A percentile compares a stretch with the other conserved stretches of the same genome.
Conservation (phyloP, 1,140 invertebrate species). For the Drosophila gunungcola region DNA sequence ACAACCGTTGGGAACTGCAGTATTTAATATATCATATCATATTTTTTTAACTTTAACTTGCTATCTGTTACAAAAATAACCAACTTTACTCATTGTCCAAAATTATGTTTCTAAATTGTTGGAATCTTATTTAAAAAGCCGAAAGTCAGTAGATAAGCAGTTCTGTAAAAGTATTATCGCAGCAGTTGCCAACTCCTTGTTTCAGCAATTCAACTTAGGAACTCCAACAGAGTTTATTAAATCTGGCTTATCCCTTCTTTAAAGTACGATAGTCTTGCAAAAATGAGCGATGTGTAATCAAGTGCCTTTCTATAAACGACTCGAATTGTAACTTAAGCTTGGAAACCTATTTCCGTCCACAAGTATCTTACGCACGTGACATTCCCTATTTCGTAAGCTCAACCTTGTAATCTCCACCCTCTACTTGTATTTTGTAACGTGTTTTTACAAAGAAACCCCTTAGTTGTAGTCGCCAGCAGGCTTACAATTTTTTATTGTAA, state of each 20-base stretch:
- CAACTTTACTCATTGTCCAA: too few species aligned
- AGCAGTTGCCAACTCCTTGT: too few species aligned
- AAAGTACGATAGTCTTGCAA: not conserved
- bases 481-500: conserved; percentile 72
- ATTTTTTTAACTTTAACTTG: too few species aligned
- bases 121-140: too few species aligned
- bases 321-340: conserved; percentile 47
- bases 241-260: not conserved
- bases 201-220: too few species aligned
- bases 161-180: too few species aligned
- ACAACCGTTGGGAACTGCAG: too few species aligned
- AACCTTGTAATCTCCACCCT: conserved; percentile 32
- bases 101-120: too few species aligned
- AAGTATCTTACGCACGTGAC: conserved; percentile 19
- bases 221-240: too few species aligned
- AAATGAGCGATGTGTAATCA: conserved; percentile 21
- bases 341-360: conserved; percentile 55
- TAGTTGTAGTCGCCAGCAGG: conserved; percentile 41
- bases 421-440: conserved; percentile 27
- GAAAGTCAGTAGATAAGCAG: too few species aligned
- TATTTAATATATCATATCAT: too few species aligned
- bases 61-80: too few species aligned
- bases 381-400: conserved; percentile 34
- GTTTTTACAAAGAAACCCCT: conserved; percentile 29
- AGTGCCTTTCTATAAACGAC: conserved; percentile 59